Evolutionary conservation across 2,888 invertebrate genomes (phyloP), one percentile per base, ranked within the genome.

Genomic region (Orthosia incerta): DNA sequence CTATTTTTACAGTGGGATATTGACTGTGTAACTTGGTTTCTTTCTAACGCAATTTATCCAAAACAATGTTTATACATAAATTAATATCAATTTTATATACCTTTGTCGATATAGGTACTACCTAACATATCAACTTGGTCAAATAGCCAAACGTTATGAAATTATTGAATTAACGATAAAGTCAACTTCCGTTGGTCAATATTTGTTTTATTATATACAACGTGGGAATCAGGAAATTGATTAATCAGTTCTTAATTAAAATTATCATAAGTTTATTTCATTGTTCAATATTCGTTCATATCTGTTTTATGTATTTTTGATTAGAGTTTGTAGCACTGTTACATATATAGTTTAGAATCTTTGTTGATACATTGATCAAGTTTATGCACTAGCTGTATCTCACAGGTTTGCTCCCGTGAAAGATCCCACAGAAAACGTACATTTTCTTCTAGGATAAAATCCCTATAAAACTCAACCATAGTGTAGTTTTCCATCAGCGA

Each of bases 161-260:
- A 76, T 69, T 76, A 78, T 76, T 82, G 77, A 74, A 76, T 76
- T 73, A 75, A 80, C 62, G 77, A 80, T 87, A 82, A 82, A 77
- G 62, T 79, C 81, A 83, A 91, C 91, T 91, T 93, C 94, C 93
- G 89, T 69, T 74, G 86, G 83, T 87, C 51, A 93, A 93, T 92
- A 92, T 94, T 93, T 88, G 85, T 85, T 88, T 83, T 80, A 83
- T 82, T 86, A 91, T 86, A 57, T 88, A 77, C 88, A 91, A 87
- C 91, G 94, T 94, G 94, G 90, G 94, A 94, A 92, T 89, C 85
- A 82, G 82, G 86, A 85, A 84, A 88, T 86, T 84, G 65, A 86
- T 87, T 80, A 79, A 80, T 82, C 81, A 13, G 62, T 78, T 45
- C 26, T 26, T 57, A 20, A 61, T 70, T 56, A 57, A 55, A 65